These are phyloP conservation scores for Xylocopa sonorina DNA, from an alignment of 1,140 invertebrate species.

Conservation along the genomic window DNA sequence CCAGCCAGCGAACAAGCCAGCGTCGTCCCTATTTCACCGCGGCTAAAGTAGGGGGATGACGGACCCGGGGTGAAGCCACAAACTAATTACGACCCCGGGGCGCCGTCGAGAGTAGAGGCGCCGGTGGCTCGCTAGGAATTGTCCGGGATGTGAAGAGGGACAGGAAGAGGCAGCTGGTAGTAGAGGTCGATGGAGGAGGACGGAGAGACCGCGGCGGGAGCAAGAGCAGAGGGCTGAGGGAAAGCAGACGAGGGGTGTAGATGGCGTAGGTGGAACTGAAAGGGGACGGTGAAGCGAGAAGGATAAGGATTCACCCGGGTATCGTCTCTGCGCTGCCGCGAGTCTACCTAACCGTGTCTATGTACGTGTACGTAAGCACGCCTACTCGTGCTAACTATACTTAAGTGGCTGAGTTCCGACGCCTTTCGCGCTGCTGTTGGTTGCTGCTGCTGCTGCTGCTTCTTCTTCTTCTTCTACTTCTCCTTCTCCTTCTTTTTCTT, in stretches of 20 bases:
- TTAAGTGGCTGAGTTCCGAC: constrained; percentile 71
- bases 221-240: background rate
- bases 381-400: constrained; percentile 64
- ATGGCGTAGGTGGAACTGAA: background rate
- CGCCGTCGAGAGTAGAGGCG: constrained; percentile 73
- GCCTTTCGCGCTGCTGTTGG: constrained; percentile 50
- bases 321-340: constrained; percentile 16
- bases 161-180: constrained; percentile 12
- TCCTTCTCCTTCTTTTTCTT: too few relatives aligned
- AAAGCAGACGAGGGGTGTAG: background rate
- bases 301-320: constrained; percentile 34
- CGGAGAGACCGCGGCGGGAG: background rate
- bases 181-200: background rate
- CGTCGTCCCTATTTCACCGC: constrained; percentile 54
- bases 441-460: too few relatives aligned
- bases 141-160: constrained; percentile 32
- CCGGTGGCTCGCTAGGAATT: constrained; percentile 54
- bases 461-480: background rate
- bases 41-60: constrained; percentile 67
- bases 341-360: constrained; percentile 16
- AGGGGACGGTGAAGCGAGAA: constrained; percentile 39
- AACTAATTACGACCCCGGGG: constrained; percentile 80
- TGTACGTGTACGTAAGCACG: background rate
- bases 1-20: constrained; percentile 59
- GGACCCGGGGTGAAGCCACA: constrained; percentile 75